Evolutionary conservation across 2,797 vertebrate species (phyloP).

Genomic region (Pseudocheirus occidentalis): DNA sequence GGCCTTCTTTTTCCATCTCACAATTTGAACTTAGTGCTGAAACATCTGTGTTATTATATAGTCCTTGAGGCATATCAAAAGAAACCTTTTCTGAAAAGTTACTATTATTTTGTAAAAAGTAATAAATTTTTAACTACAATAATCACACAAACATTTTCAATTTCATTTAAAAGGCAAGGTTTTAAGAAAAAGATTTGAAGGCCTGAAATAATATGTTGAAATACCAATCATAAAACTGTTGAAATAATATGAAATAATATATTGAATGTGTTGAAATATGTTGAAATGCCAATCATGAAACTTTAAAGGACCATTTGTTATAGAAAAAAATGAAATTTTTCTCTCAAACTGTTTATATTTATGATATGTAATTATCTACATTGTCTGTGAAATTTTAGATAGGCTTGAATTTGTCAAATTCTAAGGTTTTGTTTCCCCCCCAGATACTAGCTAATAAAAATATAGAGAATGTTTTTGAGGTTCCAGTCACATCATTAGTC

Average conservation of each 20-base stretch:
- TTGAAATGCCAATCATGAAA: constrained; percentile 4
- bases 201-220: neutral
- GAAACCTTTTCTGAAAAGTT: constrained; percentile 15
- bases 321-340: constrained; percentile 28
- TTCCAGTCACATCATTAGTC: neutral
- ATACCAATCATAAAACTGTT: neutral
- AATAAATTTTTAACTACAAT: constrained; percentile 44
- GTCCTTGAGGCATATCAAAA: constrained; percentile 39
- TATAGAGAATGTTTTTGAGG: constrained; percentile 35
- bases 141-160: constrained; percentile 26
- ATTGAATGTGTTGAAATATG: neutral
- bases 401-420: constrained; percentile 31
- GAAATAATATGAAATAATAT: too few species aligned
- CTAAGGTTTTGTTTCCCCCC: constrained; percentile 54
- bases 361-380: neutral
- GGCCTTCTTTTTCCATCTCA: neutral
- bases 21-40: constrained; percentile 38
- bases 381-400: constrained; percentile 54
- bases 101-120: constrained; percentile 25
- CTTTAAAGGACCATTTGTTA: constrained; percentile 38
- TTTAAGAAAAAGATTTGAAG: neutral
- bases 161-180: constrained; percentile 44
- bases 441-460: constrained; percentile 64
- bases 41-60: constrained; percentile 66
- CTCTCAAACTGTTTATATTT: constrained; percentile 17